Evolutionary conservation across 2,888 invertebrate species (phyloP).

Genomic region (Oxystoma pomonae): DNA sequence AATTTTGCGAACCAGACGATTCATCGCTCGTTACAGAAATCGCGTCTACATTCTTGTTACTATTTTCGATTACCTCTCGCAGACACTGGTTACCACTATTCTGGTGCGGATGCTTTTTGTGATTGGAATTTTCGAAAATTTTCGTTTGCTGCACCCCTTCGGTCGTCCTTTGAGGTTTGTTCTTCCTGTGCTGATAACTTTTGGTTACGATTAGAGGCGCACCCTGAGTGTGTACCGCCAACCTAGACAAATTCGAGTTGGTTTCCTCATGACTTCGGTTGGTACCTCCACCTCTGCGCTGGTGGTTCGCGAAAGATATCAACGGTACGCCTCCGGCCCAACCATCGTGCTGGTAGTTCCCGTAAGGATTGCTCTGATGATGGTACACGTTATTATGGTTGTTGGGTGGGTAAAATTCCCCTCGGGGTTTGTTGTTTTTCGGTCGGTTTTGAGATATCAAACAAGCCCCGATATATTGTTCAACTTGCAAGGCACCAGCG

Average conservation of each 20-base stretch:
- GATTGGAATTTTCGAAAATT: conserved; percentile 29
- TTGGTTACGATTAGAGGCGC: conserved; percentile 76
- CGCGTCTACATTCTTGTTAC: conserved; percentile 50
- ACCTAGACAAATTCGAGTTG: conserved; percentile 55
- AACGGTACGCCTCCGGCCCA: conserved; percentile 76
- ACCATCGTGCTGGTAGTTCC: conserved; percentile 52
- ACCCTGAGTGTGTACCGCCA: conserved; percentile 81
- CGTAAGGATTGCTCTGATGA: conserved; percentile 9
- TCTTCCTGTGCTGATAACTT: conserved; percentile 51
- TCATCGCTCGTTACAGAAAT: conserved; percentile 74
- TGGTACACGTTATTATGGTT: conserved; percentile 32
- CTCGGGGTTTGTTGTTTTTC: conserved; percentile 24
- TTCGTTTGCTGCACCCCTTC: conserved; percentile 27
- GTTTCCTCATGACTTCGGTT: conserved; percentile 12
- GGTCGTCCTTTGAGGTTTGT: conserved; percentile 32
- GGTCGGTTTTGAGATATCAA: conserved; percentile 46
- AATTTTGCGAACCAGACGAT: conserved; percentile 61
- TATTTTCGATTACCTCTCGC: background rate
- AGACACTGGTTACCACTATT: background rate
- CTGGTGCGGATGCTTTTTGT: conserved; percentile 35
- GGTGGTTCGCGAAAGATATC: conserved; percentile 70
- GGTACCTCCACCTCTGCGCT: conserved; percentile 27
- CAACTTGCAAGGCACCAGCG: conserved; percentile 57
- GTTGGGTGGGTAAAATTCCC: conserved; percentile 18
- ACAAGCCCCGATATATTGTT: conserved; percentile 61